Percentiles rank a stretch among this genome's conserved stretches.
Conservation (phyloP, 2,113 vertebrate genomes). For the Tamias sibiricus region DNA sequence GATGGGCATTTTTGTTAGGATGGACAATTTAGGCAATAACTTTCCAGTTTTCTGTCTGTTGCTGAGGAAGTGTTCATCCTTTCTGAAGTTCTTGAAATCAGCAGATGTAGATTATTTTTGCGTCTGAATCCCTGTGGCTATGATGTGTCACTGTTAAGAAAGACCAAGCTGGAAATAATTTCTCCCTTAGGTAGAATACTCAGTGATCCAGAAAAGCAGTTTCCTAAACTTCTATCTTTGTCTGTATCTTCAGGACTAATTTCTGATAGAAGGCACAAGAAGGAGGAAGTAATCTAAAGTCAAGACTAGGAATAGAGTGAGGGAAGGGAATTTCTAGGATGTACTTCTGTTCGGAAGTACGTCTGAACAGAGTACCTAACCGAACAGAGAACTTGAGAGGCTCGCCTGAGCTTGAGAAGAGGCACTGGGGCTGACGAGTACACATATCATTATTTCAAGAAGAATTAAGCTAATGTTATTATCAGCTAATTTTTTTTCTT, state of each 20-base stretch:
- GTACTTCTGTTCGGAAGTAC: no score
- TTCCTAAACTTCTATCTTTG: not conserved
- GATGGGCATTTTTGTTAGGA: not conserved
- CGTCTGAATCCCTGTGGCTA: not conserved
- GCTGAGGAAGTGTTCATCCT: not conserved
- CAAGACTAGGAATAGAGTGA: not conserved
- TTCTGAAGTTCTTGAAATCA: not conserved
- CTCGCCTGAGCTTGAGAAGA: not conserved
- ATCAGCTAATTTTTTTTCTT: not conserved
- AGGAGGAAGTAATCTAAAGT: not conserved
- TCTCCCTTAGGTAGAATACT: not conserved
- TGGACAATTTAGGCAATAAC: not conserved
- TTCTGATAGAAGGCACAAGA: not conserved
- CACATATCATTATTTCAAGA: not conserved
- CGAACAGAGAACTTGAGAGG: not conserved
- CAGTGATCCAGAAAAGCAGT: not conserved
- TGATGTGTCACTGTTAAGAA: conserved; percentile 32
- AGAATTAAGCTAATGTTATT: not conserved
- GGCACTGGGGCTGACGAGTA: not conserved
- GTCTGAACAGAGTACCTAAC: no score
- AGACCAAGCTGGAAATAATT: conserved; percentile 29
- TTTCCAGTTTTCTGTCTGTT: conserved; percentile 38
- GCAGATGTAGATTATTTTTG: not conserved
- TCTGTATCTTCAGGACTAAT: conserved; percentile 35
- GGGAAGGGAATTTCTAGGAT: not conserved